Percentiles rank a stretch among this genome's conserved stretches.
Evolutionary conservation across 2,888 invertebrate genomes (phyloP).

Genomic region (Bombylius discolor): DNA sequence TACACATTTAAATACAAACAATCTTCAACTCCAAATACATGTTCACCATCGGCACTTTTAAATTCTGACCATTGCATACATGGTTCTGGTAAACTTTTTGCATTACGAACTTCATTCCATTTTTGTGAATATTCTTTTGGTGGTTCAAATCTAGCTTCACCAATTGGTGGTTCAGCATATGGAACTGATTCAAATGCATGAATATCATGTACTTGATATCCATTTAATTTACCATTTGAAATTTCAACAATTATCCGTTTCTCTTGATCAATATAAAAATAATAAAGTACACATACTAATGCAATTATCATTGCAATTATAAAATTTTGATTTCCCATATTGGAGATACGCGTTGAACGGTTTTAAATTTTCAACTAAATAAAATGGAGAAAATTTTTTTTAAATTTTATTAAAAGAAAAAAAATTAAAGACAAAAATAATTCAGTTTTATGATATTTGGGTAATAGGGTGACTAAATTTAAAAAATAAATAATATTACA

Average conservation of each 20-base stretch:
- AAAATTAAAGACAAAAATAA: too few relatives aligned
- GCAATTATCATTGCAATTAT: background rate
- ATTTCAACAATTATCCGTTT: constrained; percentile 15
- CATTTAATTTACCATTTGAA: constrained; percentile 23
- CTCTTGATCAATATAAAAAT: background rate
- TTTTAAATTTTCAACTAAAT: too few relatives aligned
- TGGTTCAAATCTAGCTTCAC: constrained; percentile 45
- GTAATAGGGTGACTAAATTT: too few relatives aligned
- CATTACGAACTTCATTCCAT: constrained; percentile 31
- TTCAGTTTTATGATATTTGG: too few relatives aligned
- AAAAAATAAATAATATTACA: too few relatives aligned
- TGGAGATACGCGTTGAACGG: too few relatives aligned
- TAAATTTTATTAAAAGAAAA: too few relatives aligned
- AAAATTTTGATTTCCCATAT: background rate
- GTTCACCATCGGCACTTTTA: constrained; percentile 17
- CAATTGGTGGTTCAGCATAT: constrained; percentile 51
- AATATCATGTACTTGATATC: constrained; percentile 27
- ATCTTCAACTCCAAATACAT: constrained; percentile 47
- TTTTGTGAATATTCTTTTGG: constrained; percentile 18
- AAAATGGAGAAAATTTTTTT: too few relatives aligned
- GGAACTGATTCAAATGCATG: constrained; percentile 53
- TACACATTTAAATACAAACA: constrained; percentile 53
- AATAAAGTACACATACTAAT: background rate
- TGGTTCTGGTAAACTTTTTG: constrained; percentile 42
- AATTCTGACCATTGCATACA: constrained; percentile 53